Evolutionary conservation across 2,797 vertebrate species (phyloP).

Genomic region (Hybognathus amarus): DNA sequence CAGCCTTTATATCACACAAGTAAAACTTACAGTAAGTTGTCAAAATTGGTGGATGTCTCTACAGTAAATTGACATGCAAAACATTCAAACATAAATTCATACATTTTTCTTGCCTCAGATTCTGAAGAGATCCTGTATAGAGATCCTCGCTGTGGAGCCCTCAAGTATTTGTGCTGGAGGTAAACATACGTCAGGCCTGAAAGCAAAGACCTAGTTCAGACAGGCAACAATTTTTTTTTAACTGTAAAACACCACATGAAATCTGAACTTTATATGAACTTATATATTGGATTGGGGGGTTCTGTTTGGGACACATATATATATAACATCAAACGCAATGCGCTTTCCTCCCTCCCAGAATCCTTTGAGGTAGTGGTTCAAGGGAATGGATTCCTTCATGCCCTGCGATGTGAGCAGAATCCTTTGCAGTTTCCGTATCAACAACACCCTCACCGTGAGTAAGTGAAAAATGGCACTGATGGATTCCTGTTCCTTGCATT

Average conservation of each 20-base stretch:
- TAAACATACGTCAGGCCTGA: conserved; percentile 65
- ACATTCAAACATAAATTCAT: background rate
- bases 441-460: conserved; percentile 93
- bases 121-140: conserved; percentile 96
- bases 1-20: background rate
- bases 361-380: conserved; percentile 93
- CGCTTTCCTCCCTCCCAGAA: conserved; percentile 74
- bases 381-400: conserved; percentile 93
- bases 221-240: background rate
- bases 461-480: conserved; percentile 68
- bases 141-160: conserved; percentile 95
- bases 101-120: conserved; percentile 76
- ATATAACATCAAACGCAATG: background rate
- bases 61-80: background rate
- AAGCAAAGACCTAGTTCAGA: background rate
- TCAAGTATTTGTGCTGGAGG: conserved; percentile 97
- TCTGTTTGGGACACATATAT: too few species aligned
- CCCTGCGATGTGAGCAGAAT: conserved; percentile 90
- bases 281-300: too few species aligned
- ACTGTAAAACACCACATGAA: background rate
- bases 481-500: background rate
- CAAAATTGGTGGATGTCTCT: background rate
- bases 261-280: background rate
- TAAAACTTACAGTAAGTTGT: background rate
- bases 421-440: conserved; percentile 97